A percentile compares a stretch with the other conserved stretches of the same genome.
Conservation (phyloP, 2,888 invertebrate genomes). For the Cremastobaeus sp. region DNA sequence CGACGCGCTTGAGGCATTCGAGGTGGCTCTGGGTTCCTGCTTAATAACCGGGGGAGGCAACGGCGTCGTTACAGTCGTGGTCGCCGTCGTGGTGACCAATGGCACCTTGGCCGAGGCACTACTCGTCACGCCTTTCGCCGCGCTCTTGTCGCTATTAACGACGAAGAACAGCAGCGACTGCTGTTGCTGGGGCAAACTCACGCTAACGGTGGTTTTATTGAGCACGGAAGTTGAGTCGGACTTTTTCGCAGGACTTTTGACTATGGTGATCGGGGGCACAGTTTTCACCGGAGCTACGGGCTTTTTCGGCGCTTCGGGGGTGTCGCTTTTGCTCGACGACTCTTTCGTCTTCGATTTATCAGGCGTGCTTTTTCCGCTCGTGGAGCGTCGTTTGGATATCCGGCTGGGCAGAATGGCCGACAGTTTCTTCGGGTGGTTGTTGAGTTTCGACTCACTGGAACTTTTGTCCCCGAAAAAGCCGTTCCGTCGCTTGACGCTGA, state of each 20-base stretch:
- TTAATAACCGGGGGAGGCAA: conserved; percentile 54
- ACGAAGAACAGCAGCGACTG: conserved; percentile 30
- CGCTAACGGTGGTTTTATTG: conserved; percentile 13
- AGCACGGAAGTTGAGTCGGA: not conserved
- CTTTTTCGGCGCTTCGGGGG: conserved; percentile 9
- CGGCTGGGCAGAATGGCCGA: conserved; percentile 52
- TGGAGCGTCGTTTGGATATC: conserved; percentile 29
- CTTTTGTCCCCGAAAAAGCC: conserved; percentile 49
- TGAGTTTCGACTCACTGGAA: conserved; percentile 21
- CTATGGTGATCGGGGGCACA: conserved; percentile 30
- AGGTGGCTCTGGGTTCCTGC: conserved; percentile 60
- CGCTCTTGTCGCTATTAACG: conserved; percentile 39
- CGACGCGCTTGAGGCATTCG: not conserved
- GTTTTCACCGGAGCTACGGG: conserved; percentile 4
- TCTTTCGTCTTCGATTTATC: conserved; percentile 18
- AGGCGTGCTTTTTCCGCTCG: conserved; percentile 11
- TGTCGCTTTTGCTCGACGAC: not conserved
- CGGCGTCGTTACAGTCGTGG: conserved; percentile 8
- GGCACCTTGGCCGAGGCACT: not conserved
- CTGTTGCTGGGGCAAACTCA: conserved; percentile 23
- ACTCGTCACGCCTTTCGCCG: conserved; percentile 12
- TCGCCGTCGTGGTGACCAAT: not conserved
- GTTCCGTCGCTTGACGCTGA: conserved; percentile 29
- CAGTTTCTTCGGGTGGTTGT: conserved; percentile 44
- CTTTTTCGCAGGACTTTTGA: conserved; percentile 29